Evolutionary conservation across 2,113 vertebrate species (phyloP).

Genomic region (Oplegnathus fasciatus): DNA sequence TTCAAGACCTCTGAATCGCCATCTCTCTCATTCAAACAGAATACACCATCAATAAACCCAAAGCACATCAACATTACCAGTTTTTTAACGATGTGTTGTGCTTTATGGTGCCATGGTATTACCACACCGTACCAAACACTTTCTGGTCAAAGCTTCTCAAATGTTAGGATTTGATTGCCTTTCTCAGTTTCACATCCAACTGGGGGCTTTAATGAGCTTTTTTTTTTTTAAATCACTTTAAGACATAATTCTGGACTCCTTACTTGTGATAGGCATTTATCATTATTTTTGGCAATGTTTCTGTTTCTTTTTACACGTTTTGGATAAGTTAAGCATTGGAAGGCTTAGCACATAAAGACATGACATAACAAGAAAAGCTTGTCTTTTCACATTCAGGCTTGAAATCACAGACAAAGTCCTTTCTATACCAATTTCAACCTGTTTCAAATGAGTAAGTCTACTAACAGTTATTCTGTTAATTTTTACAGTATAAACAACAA

Average conservation of each 20-base stretch:
- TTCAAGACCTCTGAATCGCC: background rate
- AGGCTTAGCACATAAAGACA: background rate
- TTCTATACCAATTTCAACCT: background rate
- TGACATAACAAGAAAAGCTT: background rate
- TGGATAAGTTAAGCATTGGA: too few species aligned
- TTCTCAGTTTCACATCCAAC: background rate
- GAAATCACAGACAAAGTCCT: background rate
- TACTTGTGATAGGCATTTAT: background rate
- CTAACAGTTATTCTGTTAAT: background rate
- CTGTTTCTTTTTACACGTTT: background rate
- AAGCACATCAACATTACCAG: too few species aligned
- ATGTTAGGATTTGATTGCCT: background rate
- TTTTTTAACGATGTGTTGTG: background rate
- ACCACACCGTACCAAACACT: background rate
- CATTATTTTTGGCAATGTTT: background rate
- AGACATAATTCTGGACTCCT: background rate
- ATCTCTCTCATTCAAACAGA: background rate
- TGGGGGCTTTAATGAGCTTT: too few species aligned
- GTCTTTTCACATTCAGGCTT: background rate
- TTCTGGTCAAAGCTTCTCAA: background rate
- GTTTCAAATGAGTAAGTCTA: background rate
- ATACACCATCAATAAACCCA: background rate
- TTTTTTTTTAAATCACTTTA: too few species aligned
- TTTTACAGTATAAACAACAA: too few species aligned
- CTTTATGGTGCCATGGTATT: background rate